These are phyloP conservation scores for Dipus sagitta DNA, from an alignment of 2,797 vertebrate genomes.

Conservation along the genomic window DNA sequence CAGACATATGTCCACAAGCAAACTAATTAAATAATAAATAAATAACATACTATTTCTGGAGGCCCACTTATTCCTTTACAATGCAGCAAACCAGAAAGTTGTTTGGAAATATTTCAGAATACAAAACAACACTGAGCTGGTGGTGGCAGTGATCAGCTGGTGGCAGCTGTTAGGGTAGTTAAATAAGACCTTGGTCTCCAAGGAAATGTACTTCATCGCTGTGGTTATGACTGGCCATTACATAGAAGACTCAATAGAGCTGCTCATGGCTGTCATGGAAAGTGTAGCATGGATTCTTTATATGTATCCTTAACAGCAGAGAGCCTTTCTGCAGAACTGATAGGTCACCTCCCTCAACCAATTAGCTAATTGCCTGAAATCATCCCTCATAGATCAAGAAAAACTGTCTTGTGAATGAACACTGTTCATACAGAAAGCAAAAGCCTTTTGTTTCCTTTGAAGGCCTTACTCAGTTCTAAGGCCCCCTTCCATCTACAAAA, in stretches of 20 bases:
- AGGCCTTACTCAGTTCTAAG: slow-evolving; percentile 81
- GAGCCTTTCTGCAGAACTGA: slow-evolving; percentile 82
- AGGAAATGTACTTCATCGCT: slow-evolving; percentile 78
- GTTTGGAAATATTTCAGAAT: slow-evolving; percentile 83
- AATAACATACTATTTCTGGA: slow-evolving; percentile 37
- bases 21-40: too few species aligned
- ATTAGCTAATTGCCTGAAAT: slow-evolving; percentile 91
- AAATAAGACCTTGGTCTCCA: background rate
- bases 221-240: slow-evolving; percentile 80
- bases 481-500: slow-evolving; percentile 49
- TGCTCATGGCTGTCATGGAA: slow-evolving; percentile 81
- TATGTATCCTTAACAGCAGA: slow-evolving; percentile 84
- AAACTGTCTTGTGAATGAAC: slow-evolving; percentile 85
- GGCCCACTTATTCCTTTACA: slow-evolving; percentile 80
- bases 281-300: slow-evolving; percentile 84
- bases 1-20: too few species aligned
- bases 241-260: slow-evolving; percentile 76
- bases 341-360: slow-evolving; percentile 88
- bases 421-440: slow-evolving; percentile 82
- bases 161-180: slow-evolving; percentile 80
- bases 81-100: slow-evolving; percentile 75
- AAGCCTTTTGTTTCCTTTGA: slow-evolving; percentile 79
- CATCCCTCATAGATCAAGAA: slow-evolving; percentile 85
- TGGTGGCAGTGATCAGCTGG: slow-evolving; percentile 68
- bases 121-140: slow-evolving; percentile 72